Percentiles rank a stretch among this genome's conserved stretches.
Conservation (phyloP, 2,797 vertebrate species). For the Microcaecilia unicolor region DNA sequence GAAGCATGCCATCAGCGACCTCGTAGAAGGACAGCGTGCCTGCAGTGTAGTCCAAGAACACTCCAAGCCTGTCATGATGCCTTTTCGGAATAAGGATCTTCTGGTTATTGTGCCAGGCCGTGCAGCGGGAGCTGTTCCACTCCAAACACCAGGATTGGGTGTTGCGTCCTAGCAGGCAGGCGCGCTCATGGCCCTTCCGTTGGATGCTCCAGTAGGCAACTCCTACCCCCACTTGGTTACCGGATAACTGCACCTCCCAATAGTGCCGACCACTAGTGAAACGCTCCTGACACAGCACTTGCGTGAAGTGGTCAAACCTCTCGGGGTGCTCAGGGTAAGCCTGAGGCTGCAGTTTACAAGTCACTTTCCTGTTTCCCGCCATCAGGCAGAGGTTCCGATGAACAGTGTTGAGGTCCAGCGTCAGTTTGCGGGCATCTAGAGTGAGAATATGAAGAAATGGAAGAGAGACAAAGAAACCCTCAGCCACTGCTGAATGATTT, state of each 20-base stretch:
- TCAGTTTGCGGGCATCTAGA: slow-evolving; percentile 72
- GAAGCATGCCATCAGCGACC: slow-evolving; percentile 52
- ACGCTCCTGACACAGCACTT: slow-evolving; percentile 75
- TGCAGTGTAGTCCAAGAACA: slow-evolving; percentile 56
- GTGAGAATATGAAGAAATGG: background rate
- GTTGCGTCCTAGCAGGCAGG: slow-evolving; percentile 66
- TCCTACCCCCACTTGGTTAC: slow-evolving; percentile 77
- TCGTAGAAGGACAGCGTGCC: slow-evolving; percentile 60
- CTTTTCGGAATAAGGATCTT: slow-evolving; percentile 42
- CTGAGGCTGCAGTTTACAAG: slow-evolving; percentile 32
- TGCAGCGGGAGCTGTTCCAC: slow-evolving; percentile 57
- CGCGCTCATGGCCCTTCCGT: slow-evolving; percentile 47
- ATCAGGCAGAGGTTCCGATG: slow-evolving; percentile 74
- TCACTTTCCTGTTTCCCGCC: slow-evolving; percentile 54
- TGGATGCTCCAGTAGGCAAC: slow-evolving; percentile 69
- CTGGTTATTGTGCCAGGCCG: slow-evolving; percentile 59
- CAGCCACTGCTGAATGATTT: too few relatives aligned
- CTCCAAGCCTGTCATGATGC: slow-evolving; percentile 43
- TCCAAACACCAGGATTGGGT: slow-evolving; percentile 69
- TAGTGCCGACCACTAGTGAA: slow-evolving; percentile 71
- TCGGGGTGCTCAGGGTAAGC: slow-evolving; percentile 23
- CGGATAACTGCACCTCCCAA: slow-evolving; percentile 84
- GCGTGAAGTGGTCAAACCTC: slow-evolving; percentile 79
- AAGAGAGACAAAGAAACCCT: background rate
- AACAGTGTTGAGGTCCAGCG: slow-evolving; percentile 76